These are phyloP conservation scores for Fratercula arctica DNA, from an alignment of 2,797 vertebrate genomes.

Conservation along the genomic window DNA sequence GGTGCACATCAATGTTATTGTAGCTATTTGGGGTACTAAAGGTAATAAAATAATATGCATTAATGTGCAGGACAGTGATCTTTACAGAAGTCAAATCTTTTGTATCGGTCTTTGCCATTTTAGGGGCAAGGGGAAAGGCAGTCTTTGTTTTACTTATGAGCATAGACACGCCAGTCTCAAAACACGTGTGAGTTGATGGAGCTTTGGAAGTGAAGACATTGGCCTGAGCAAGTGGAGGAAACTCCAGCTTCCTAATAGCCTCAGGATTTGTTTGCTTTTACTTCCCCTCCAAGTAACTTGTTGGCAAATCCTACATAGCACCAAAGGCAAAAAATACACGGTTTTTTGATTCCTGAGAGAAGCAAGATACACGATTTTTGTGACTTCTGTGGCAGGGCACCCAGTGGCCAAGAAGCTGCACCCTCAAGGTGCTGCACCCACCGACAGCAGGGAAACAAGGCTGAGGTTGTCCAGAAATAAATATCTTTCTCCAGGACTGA, in stretches of 20 bases:
- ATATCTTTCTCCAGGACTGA: background rate
- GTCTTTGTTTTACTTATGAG: background rate
- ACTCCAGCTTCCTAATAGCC: background rate
- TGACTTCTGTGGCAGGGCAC: background rate
- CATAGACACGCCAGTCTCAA: background rate
- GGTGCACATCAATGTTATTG: background rate
- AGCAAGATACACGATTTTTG: background rate
- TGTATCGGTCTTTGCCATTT: background rate
- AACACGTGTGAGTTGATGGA: background rate
- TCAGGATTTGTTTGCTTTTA: background rate
- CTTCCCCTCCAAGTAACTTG: background rate
- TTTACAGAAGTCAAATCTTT: background rate
- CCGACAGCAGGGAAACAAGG: background rate
- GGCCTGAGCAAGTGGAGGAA: background rate
- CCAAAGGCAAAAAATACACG: background rate
- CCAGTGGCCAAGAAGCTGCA: background rate
- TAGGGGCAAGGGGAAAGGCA: background rate
- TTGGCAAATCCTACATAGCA: background rate
- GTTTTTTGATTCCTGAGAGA: background rate
- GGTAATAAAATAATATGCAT: background rate
- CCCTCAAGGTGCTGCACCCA: background rate
- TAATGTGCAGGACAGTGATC: background rate
- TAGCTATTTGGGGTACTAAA: background rate
- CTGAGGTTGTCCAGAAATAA: rapidly evolving
- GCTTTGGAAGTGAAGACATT: background rate